Evolutionary conservation across 2,888 invertebrate genomes (phyloP).

Genomic region (Rugalucina vietnamica): DNA sequence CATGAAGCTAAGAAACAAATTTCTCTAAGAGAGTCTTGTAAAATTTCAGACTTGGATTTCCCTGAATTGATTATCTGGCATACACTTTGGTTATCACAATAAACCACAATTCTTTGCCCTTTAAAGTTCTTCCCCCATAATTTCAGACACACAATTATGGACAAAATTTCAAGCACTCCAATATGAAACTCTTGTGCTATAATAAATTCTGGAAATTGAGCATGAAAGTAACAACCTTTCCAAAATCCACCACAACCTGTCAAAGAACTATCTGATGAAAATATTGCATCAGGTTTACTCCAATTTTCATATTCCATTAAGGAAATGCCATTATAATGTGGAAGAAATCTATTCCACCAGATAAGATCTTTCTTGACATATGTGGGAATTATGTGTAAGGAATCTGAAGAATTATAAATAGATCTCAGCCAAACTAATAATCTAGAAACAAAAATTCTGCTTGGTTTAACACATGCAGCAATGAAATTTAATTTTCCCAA

Average conservation of each 20-base stretch:
- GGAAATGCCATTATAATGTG: constrained; percentile 27
- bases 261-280: constrained; percentile 25
- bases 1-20: constrained; percentile 30
- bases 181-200: constrained; percentile 32
- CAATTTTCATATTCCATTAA: constrained; percentile 10
- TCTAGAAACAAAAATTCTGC: not conserved
- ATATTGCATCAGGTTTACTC: not conserved
- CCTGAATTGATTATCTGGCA: constrained; percentile 22
- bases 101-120: no score
- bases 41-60: constrained; percentile 8
- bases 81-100: constrained; percentile 35
- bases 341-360: constrained; percentile 41
- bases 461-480: constrained; percentile 25
- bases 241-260: no score
- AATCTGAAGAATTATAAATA: not conserved
- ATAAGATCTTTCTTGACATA: constrained; percentile 23
- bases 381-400: not conserved
- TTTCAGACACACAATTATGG: constrained; percentile 31
- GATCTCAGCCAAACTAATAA: constrained; percentile 14
- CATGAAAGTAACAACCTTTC: constrained; percentile 8
- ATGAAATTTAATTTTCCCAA: constrained; percentile 45
- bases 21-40: constrained; percentile 39
- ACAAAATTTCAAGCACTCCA: constrained; percentile 31
- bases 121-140: constrained; percentile 23
- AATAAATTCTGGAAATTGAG: constrained; percentile 27